A percentile compares a stretch with the other conserved stretches of the same genome.
Evolutionary conservation across 2,113 vertebrate species (phyloP).

Genomic region (Electrona antarctica): DNA sequence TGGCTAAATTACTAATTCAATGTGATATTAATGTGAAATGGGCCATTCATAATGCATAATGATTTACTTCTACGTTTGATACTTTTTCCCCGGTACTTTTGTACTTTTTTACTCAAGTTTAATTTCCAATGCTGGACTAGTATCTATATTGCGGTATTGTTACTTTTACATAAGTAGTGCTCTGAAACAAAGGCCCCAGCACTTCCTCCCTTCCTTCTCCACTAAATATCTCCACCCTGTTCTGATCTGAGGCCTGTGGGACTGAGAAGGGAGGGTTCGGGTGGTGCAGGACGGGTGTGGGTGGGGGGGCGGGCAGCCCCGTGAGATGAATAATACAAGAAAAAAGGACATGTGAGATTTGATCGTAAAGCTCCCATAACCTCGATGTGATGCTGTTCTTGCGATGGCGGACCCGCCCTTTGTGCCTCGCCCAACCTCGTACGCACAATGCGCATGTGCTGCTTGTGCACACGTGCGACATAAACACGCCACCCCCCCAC

Average conservation of each 20-base stretch:
- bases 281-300: neutral
- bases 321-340: slow-evolving; percentile 53
- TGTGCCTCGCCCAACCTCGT: slow-evolving; percentile 1
- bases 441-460: neutral
- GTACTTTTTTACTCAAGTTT: too few relatives aligned
- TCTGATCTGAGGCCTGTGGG: slow-evolving; percentile 43
- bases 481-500: slow-evolving; percentile 32
- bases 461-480: slow-evolving; percentile 15
- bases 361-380: slow-evolving; percentile 70
- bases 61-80: too few relatives aligned
- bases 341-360: slow-evolving; percentile 64
- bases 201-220: neutral
- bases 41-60: too few relatives aligned
- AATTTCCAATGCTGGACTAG: too few relatives aligned
- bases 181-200: slow-evolving; percentile 26
- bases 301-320: slow-evolving; percentile 21
- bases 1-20: too few relatives aligned
- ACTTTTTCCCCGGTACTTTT: too few relatives aligned
- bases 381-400: slow-evolving; percentile 62
- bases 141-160: too few relatives aligned
- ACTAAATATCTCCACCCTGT: slow-evolving; percentile 41
- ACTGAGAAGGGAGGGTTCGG: neutral
- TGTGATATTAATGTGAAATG: too few relatives aligned
- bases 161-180: too few relatives aligned
- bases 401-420: slow-evolving; percentile 44